Evolutionary conservation across 2,797 vertebrate species (phyloP).

Genomic region (Bucorvus abyssinicus): DNA sequence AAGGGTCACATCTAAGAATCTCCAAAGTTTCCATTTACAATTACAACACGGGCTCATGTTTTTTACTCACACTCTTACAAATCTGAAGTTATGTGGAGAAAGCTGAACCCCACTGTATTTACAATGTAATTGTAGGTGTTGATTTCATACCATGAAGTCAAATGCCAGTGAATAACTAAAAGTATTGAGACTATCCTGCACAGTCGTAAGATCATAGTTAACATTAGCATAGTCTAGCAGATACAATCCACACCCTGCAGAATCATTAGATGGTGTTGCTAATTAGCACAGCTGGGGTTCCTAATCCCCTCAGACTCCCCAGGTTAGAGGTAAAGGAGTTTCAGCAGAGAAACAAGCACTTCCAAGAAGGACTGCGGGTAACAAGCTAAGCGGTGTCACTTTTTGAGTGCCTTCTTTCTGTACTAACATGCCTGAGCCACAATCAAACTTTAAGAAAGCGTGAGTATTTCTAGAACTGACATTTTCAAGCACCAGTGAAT

Average conservation of each 20-base stretch:
- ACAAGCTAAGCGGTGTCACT: not conserved
- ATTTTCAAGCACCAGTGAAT: constrained; percentile 57
- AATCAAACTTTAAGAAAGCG: not conserved
- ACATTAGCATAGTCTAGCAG: not conserved
- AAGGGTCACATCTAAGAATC: not conserved
- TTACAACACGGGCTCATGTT: not conserved
- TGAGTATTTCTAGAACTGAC: constrained; percentile 50
- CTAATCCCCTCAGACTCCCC: not conserved
- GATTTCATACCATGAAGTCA: not conserved
- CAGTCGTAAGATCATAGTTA: not conserved
- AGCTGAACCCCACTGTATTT: not conserved
- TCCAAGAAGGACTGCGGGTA: not conserved
- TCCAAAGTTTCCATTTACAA: not conserved
- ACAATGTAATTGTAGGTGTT: not conserved
- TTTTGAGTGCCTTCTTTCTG: not conserved
- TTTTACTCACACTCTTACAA: not conserved
- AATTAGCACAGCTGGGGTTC: not conserved
- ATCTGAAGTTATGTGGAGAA: not conserved
- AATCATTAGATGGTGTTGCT: not conserved
- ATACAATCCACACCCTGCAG: not conserved
- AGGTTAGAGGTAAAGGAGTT: not conserved
- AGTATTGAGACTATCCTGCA: not conserved
- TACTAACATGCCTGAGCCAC: not conserved
- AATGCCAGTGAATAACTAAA: not conserved
- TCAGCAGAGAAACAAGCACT: not conserved